Evolutionary conservation across 2,797 vertebrate species (phyloP).

Genomic region (Trachops cirrhosus): DNA sequence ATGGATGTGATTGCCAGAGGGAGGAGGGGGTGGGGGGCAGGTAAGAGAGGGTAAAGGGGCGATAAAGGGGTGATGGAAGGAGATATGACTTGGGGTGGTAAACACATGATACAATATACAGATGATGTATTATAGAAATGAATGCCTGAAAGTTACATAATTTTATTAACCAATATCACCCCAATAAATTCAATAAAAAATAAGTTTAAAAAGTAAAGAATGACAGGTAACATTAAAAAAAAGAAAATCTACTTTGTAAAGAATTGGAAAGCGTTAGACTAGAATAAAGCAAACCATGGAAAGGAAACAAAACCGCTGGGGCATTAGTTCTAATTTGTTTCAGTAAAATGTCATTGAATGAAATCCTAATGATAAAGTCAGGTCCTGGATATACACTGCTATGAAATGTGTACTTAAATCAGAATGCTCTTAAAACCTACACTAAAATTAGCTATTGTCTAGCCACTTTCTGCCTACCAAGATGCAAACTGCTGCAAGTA

Average conservation of each 20-base stretch:
- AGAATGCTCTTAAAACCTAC: not conserved
- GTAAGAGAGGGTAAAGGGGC: not conserved
- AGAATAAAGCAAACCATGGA: constrained; percentile 21
- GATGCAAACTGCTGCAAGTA: not conserved
- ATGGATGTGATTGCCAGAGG: not conserved
- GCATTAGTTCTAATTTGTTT: constrained; percentile 52
- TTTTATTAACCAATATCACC: not conserved
- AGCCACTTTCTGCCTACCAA: not conserved
- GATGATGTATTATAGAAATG: not conserved
- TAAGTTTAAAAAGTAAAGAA: not conserved
- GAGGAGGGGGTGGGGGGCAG: not conserved
- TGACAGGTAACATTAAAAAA: not conserved
- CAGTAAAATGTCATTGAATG: constrained; percentile 38
- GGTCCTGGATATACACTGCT: not conserved
- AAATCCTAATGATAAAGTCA: constrained; percentile 25
- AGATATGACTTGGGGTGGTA: not conserved
- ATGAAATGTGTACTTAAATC: constrained; percentile 25
- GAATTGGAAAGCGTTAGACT: constrained; percentile 46
- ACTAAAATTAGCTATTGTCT: constrained; percentile 12
- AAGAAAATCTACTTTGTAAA: constrained; percentile 60
- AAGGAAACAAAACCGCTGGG: constrained; percentile 47
- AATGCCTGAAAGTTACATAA: not conserved
- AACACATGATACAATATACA: not conserved
- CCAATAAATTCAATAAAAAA: not conserved
- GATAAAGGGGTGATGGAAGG: not conserved